Conservation (phyloP, 2,113 vertebrate genomes). For the Mustelus asterias region DNA sequence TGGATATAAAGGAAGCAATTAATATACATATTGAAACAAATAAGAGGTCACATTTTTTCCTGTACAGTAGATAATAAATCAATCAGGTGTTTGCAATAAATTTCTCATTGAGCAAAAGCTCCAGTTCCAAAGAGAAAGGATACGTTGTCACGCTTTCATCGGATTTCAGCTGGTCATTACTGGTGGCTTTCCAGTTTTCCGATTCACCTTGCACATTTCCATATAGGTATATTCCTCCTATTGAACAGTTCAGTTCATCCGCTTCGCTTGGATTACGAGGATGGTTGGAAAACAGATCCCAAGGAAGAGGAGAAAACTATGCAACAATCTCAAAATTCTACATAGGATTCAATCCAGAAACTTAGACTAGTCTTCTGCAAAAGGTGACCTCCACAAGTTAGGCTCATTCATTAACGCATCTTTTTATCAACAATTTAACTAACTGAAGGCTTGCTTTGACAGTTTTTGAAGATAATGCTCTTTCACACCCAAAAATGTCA, state of each 20-base stretch:
- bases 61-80: not conserved
- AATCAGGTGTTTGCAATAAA: not conserved
- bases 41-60: conserved; percentile 6
- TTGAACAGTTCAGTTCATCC: not conserved
- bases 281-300: not conserved
- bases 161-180: not conserved
- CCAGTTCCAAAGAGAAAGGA: not conserved
- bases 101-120: not conserved
- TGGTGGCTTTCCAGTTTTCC: not conserved
- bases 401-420: not conserved
- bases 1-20: not conserved
- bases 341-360: not conserved
- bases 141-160: not conserved
- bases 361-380: not conserved
- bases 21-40: conserved; percentile 13
- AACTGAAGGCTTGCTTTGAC: not conserved
- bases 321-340: not conserved
- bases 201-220: not conserved
- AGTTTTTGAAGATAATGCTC: not conserved
- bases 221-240: not conserved
- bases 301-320: no score
- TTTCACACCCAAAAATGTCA: not conserved
- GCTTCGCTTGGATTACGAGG: not conserved
- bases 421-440: not conserved
- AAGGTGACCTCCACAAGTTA: not conserved